phyloP scores from a whole-genome alignment of 2,797 vertebrate species.

The Orientallactaga sibirica region DNA sequence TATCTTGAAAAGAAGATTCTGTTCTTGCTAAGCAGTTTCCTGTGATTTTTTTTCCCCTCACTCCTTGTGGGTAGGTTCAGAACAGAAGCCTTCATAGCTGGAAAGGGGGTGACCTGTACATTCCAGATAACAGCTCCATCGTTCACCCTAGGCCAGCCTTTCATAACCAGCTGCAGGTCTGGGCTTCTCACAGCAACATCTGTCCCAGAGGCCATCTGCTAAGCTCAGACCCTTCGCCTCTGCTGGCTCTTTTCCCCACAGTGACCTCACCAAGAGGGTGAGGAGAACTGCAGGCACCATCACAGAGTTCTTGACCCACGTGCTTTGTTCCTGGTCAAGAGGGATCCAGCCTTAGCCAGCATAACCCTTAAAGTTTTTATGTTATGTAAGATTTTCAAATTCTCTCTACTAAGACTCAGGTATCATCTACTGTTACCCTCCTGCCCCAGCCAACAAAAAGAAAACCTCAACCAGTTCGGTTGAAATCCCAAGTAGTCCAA shows the following conservation, averaged over 20 bases:
- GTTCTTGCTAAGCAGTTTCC: not conserved
- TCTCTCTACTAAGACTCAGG: slow-evolving; percentile 34
- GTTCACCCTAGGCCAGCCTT: not conserved
- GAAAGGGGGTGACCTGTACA: not conserved
- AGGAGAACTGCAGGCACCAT: not conserved
- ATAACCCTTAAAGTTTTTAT: slow-evolving; percentile 6
- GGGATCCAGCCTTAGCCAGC: not conserved
- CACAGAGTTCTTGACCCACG: not conserved
- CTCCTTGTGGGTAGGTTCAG: not conserved
- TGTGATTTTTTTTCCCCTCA: not conserved
- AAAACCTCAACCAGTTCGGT: not conserved
- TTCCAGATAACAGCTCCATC: not conserved
- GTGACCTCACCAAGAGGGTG: not conserved
- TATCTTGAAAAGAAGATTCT: not conserved
- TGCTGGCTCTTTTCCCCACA: not conserved
- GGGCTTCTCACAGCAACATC: not conserved
- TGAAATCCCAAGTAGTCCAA: not conserved
- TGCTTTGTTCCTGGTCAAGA: not conserved
- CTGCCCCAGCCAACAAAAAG: not conserved
- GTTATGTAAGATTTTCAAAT: slow-evolving; percentile 5
- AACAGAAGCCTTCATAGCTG: not conserved
- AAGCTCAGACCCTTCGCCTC: not conserved
- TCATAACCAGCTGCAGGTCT: not conserved
- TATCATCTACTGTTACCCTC: not conserved
- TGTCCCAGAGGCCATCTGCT: not conserved